A percentile compares a stretch with the other conserved stretches of the same genome.
phyloP scores from a whole-genome alignment of 2,113 vertebrate species.

The Lycaon pictus region DNA sequence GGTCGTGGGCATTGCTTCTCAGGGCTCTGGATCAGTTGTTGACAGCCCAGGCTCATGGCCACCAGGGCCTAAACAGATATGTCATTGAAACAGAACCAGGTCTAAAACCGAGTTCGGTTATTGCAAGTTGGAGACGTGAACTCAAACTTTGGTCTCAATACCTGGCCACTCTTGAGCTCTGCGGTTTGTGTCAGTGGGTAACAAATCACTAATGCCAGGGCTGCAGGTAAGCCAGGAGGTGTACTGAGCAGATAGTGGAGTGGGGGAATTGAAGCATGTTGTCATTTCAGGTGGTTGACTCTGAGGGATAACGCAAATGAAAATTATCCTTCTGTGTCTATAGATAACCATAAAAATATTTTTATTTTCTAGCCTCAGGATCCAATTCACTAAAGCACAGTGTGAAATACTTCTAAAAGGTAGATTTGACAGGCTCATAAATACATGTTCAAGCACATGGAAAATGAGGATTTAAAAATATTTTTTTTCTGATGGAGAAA shows the following conservation, averaged over 20 bases:
- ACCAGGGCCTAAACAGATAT: not conserved
- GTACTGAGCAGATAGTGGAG: constrained; percentile 39
- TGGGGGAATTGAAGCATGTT: not conserved
- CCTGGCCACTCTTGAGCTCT: constrained; percentile 3
- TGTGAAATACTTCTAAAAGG: constrained; percentile 61
- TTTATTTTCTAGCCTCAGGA: not conserved
- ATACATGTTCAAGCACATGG: constrained; percentile 20
- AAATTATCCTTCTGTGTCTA: constrained; percentile 35
- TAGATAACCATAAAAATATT: constrained; percentile 42
- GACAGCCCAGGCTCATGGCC: not conserved
- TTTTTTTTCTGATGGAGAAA: constrained; percentile 31
- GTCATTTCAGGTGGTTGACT: constrained; percentile 42
- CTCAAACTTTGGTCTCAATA: not conserved
- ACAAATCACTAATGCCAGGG: constrained; percentile 1
- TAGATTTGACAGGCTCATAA: not conserved
- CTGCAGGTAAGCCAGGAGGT: constrained; percentile 43
- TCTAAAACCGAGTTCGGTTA: not conserved
- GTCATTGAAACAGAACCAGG: not conserved
- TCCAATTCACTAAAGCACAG: constrained; percentile 4
- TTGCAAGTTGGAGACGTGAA: constrained; percentile 36
- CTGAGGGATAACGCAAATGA: constrained; percentile 42
- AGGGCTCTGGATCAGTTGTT: constrained; percentile 40
- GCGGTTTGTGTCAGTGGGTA: constrained; percentile 18
- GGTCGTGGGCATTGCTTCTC: not conserved
- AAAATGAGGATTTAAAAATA: constrained; percentile 58